These are phyloP conservation scores for Rugalucina vietnamica DNA, from an alignment of 2,888 invertebrate genomes.

Conservation along the genomic window DNA sequence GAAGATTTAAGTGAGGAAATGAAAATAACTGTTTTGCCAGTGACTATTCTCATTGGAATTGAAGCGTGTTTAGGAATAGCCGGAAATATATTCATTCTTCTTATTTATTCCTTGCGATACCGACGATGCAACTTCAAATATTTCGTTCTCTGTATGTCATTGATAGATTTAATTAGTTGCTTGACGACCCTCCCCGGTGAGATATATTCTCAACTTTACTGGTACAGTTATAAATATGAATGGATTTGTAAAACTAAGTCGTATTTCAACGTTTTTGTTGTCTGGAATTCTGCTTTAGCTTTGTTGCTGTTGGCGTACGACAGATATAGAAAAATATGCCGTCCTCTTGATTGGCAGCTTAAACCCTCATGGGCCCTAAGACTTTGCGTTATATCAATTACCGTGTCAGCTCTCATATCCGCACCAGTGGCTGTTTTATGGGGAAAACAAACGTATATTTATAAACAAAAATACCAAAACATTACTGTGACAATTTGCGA, in stretches of 20 bases:
- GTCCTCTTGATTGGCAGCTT: constrained; percentile 59
- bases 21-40: constrained; percentile 7
- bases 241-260: constrained; percentile 37
- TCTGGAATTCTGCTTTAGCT: constrained; percentile 57
- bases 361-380: constrained; percentile 13
- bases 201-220: constrained; percentile 35
- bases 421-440: constrained; percentile 34
- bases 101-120: constrained; percentile 36
- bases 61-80: constrained; percentile 23
- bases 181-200: constrained; percentile 48
- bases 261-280: constrained; percentile 45
- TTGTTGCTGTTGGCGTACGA: constrained; percentile 69
- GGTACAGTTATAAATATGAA: constrained; percentile 32
- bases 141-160: constrained; percentile 41
- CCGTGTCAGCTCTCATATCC: constrained; percentile 13
- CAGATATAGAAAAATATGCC: constrained; percentile 70
- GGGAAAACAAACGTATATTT: constrained; percentile 37
- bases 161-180: constrained; percentile 39
- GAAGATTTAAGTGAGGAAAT: not conserved
- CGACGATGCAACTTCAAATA: constrained; percentile 35
- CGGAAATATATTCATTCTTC: constrained; percentile 40
- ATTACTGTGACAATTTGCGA: constrained; percentile 38
- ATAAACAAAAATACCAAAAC: constrained; percentile 1
- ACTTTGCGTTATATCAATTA: constrained; percentile 7
- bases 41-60: constrained; percentile 36